phyloP scores from a whole-genome alignment of 2,797 vertebrate genomes.

The Moxostoma hubbsi region DNA sequence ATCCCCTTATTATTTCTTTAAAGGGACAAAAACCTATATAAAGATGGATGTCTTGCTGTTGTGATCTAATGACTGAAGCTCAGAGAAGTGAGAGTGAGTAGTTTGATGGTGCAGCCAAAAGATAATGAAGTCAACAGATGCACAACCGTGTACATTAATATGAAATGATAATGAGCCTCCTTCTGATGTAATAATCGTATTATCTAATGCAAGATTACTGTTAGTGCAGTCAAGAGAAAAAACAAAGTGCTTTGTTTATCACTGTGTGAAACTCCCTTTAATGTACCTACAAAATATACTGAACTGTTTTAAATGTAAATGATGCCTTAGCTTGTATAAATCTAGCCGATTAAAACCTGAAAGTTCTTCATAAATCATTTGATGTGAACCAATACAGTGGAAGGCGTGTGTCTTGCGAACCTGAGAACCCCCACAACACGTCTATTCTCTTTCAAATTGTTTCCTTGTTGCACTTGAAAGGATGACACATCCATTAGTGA shows the following conservation, averaged over 20 bases:
- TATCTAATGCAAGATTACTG: constrained; percentile 30
- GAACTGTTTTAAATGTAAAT: constrained; percentile 14
- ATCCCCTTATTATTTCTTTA: too few relatives aligned
- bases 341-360: not conserved
- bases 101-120: constrained; percentile 8
- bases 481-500: constrained; percentile 9
- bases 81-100: not conserved
- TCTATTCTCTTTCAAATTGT: constrained; percentile 22
- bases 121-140: constrained; percentile 43
- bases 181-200: constrained; percentile 68
- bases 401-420: constrained; percentile 9
- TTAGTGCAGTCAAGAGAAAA: constrained; percentile 3
- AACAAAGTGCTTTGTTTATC: constrained; percentile 29
- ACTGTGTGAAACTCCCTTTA: not conserved
- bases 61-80: too few relatives aligned
- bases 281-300: constrained; percentile 5
- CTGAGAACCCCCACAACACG: constrained; percentile 16
- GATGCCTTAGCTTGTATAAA: not conserved
- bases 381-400: not conserved
- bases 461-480: constrained; percentile 24
- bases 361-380: not conserved
- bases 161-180: constrained; percentile 66
- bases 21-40: too few relatives aligned
- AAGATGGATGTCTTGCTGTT: too few relatives aligned
- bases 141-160: constrained; percentile 42